Percentiles rank a stretch among this genome's conserved stretches.
These are phyloP conservation scores for Miltochrista miniata DNA, from an alignment of 2,888 invertebrate species.

Conservation along the genomic window DNA sequence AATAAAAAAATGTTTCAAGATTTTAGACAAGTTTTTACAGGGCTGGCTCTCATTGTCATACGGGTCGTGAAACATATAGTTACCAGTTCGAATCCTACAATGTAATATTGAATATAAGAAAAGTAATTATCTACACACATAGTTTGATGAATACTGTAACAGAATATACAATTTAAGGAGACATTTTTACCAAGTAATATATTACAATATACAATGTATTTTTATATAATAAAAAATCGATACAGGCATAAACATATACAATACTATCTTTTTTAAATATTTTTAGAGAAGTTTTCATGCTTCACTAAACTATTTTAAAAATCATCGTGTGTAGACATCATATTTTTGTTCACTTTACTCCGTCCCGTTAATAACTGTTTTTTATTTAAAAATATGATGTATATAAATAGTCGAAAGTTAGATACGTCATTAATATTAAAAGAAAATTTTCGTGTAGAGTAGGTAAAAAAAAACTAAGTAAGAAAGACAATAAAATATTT, in stretches of 20 bases:
- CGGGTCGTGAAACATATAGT: constrained; percentile 80
- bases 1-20: constrained; percentile 30
- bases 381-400: constrained; percentile 35
- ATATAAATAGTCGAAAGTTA: neutral
- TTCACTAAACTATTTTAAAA: constrained; percentile 1
- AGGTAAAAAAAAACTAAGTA: neutral
- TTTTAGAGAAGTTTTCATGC: constrained; percentile 1
- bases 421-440: neutral
- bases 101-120: constrained; percentile 47
- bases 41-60: constrained; percentile 59
- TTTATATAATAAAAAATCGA: neutral
- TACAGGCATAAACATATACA: constrained; percentile 1
- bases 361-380: constrained; percentile 62
- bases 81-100: constrained; percentile 76
- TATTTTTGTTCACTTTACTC: constrained; percentile 48
- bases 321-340: constrained; percentile 52
- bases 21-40: constrained; percentile 31
- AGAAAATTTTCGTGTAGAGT: neutral
- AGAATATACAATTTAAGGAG: neutral
- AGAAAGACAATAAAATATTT: neutral
- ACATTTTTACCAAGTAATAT: neutral
- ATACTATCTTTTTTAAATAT: neutral
- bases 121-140: constrained; percentile 48
- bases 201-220: constrained; percentile 10
- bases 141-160: neutral